These are phyloP conservation scores for Rhaphigaster nebulosa DNA, from an alignment of 2,888 invertebrate species.

Conservation along the genomic window DNA sequence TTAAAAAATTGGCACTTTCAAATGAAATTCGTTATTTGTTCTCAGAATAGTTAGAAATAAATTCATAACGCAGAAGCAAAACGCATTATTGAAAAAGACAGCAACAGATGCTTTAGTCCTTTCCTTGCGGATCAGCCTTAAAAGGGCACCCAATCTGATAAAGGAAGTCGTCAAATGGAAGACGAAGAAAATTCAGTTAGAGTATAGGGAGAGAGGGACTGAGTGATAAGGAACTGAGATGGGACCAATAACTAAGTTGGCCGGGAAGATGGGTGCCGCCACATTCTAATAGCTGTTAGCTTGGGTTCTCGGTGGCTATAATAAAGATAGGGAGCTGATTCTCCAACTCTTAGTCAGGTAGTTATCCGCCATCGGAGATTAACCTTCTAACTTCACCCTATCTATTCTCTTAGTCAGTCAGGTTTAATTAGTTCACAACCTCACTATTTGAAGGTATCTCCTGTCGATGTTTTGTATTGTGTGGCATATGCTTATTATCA, in stretches of 20 bases:
- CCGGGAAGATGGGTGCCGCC: background rate
- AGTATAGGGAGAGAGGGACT: background rate
- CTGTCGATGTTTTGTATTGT: background rate
- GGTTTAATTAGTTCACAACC: constrained; percentile 24
- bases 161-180: background rate
- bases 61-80: too few relatives aligned
- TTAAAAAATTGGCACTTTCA: too few relatives aligned
- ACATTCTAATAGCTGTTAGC: background rate
- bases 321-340: background rate
- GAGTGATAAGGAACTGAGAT: background rate
- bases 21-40: too few relatives aligned
- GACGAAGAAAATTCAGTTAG: constrained; percentile 13
- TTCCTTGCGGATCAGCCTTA: background rate
- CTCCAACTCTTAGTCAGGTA: background rate
- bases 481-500: background rate
- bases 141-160: background rate
- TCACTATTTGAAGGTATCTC: background rate
- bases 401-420: background rate
- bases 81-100: background rate
- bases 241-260: background rate
- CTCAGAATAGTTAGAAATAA: too few relatives aligned
- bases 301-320: background rate
- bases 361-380: background rate
- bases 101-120: background rate
- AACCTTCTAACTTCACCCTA: background rate